These are phyloP conservation scores for Megastigmus dorsalis DNA, from an alignment of 2,888 invertebrate genomes.

Conservation along the genomic window DNA sequence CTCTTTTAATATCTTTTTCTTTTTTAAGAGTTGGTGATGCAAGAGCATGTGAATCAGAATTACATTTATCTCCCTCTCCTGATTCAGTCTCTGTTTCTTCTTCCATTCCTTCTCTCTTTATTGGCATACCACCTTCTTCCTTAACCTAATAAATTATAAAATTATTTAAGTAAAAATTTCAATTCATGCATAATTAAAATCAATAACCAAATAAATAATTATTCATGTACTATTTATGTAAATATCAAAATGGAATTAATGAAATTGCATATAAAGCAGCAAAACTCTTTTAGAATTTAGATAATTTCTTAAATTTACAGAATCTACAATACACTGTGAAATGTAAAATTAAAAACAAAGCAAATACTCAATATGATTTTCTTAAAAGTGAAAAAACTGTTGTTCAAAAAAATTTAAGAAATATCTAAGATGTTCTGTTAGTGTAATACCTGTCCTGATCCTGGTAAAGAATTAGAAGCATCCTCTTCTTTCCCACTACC, in stretches of 20 bases:
- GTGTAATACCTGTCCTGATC: slow-evolving; percentile 67
- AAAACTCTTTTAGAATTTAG: too few species aligned
- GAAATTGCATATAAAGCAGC: too few species aligned
- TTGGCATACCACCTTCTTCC: slow-evolving; percentile 67
- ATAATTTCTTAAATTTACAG: neutral
- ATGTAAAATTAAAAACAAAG: slow-evolving; percentile 3
- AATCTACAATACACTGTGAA: too few species aligned
- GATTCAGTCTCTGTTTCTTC: slow-evolving; percentile 74
- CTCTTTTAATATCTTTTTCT: slow-evolving; percentile 78
- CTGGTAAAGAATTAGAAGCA: slow-evolving; percentile 69
- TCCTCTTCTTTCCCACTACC: slow-evolving; percentile 76
- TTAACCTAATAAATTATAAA: too few species aligned
- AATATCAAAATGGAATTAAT: too few species aligned
- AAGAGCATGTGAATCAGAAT: slow-evolving; percentile 69
- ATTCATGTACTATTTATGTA: too few species aligned
- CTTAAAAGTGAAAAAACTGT: neutral
- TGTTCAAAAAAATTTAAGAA: neutral
- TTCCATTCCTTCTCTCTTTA: slow-evolving; percentile 69
- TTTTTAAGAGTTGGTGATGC: slow-evolving; percentile 77
- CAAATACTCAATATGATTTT: neutral
- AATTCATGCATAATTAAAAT: too few species aligned
- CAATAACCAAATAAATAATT: too few species aligned
- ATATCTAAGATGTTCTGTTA: neutral
- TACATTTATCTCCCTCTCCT: slow-evolving; percentile 74
- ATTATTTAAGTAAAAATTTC: too few species aligned